Conservation (phyloP, 2,888 invertebrate genomes). For the Drosophila vallismaia region DNA sequence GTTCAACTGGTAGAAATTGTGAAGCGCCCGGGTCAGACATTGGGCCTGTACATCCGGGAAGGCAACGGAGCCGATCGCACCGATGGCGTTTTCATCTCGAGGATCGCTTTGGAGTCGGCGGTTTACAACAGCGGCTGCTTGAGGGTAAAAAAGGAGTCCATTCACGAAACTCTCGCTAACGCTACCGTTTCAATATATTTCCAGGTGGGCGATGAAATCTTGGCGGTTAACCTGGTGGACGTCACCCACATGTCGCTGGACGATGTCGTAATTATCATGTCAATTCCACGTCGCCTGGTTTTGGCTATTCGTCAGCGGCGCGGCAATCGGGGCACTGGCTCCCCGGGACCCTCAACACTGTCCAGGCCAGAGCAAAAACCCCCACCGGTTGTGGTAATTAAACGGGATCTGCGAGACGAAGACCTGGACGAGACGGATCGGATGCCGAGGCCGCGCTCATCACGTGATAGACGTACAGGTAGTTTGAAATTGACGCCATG, state of each 20-base stretch:
- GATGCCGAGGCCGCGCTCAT: slow-evolving; percentile 84
- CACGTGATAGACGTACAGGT: slow-evolving; percentile 85
- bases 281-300: slow-evolving; percentile 97
- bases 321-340: slow-evolving; percentile 85
- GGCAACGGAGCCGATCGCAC: slow-evolving; percentile 98
- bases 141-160: slow-evolving; percentile 85
- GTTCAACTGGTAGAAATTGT: slow-evolving; percentile 98
- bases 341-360: slow-evolving; percentile 84
- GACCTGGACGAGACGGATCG: slow-evolving; percentile 88
- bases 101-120: slow-evolving; percentile 96
- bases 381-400: slow-evolving; percentile 96
- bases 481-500: slow-evolving; percentile 79
- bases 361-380: slow-evolving; percentile 92
- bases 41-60: slow-evolving; percentile 98
- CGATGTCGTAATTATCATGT: slow-evolving; percentile 99
- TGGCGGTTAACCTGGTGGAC: slow-evolving; percentile 98
- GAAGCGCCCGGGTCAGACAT: slow-evolving; percentile 98
- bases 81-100: slow-evolving; percentile 98
- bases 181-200: not conserved
- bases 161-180: not conserved
- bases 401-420: slow-evolving; percentile 93
- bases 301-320: slow-evolving; percentile 95
- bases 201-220: slow-evolving; percentile 98
- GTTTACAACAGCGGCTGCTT: slow-evolving; percentile 98
- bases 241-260: slow-evolving; percentile 99